Evolutionary conservation across 2,113 vertebrate genomes (phyloP), one percentile per base, ranked within the genome.

Genomic region (Nerophis ophidion): DNA sequence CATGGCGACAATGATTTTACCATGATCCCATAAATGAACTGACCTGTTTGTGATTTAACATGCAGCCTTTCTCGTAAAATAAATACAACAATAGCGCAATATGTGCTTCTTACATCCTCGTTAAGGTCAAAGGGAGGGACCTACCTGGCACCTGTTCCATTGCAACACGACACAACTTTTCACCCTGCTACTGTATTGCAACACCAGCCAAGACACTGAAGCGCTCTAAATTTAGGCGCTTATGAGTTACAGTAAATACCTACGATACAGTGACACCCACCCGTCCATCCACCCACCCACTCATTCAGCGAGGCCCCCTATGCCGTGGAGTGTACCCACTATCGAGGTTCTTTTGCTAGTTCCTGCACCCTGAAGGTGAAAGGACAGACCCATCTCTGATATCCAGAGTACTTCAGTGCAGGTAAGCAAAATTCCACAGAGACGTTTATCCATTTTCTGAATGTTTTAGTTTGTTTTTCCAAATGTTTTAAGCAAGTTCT

Each of bases 141-240:
- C 12, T 44, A 11, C 8, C 8, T 49, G 16, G 8, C 40, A 44
- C 10, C 10, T 11, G 12, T 44, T 26, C 26, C 40, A 42, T 1
- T 14, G 5, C 6, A 11, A 13, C 10, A 17, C 8, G 10, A 19
- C 48, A 19, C 48, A 40, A 40, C 40, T 12, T 44, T 44, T 44
- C 58, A 50, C 67, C 60, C 49, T 61, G 38, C 65, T 69, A 48
- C 57, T 57, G 48, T 75, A 56, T 1, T 44, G 40, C 60, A 61
- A 57, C 44, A 51, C 49, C 17, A 33, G 64, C 71, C 61, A 57
- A 53, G 44, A 51, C 45, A 74, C 17, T 51, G 58, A 60, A 52
- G 48, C 0, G 12, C 66, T 87, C 95, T 97, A 99, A 93, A 94
- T 95, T 93, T 99, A 99, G 92, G 79, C 34, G 38, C 81, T 77